A percentile compares a stretch with the other conserved stretches of the same genome.
phyloP scores from a whole-genome alignment of 2,888 invertebrate genomes.

The Thysanoteuthis rhombus region DNA sequence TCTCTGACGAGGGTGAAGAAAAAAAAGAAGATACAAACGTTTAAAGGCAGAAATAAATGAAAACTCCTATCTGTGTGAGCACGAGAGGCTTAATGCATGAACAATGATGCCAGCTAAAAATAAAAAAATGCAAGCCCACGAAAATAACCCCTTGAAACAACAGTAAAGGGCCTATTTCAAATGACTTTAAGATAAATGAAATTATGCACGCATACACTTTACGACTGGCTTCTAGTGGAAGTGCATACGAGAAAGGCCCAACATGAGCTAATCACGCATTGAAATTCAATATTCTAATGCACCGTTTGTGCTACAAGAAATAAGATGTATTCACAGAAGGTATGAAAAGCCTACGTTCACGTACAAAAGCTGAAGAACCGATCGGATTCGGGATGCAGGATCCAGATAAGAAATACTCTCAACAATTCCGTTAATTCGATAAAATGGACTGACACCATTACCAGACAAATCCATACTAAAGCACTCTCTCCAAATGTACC shows the following conservation, averaged over 20 bases:
- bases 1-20: neutral
- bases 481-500: no score
- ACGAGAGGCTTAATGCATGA: neutral
- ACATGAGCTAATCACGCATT: neutral
- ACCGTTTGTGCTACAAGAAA: neutral
- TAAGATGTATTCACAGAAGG: no score
- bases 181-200: neutral
- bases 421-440: no score
- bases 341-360: no score
- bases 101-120: neutral
- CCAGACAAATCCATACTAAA: no score
- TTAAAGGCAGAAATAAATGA: neutral
- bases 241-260: neutral
- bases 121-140: neutral
- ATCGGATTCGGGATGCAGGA: no score
- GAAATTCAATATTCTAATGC: neutral
- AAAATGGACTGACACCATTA: no score
- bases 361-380: no score
- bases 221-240: neutral
- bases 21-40: neutral
- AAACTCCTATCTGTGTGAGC: neutral
- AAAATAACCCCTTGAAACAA: neutral
- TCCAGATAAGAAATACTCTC: no score
- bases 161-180: neutral
- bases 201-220: neutral